Base-by-base conservation (phyloP, 2,888 invertebrate genomes). In the Coremacera marginata region DNA sequence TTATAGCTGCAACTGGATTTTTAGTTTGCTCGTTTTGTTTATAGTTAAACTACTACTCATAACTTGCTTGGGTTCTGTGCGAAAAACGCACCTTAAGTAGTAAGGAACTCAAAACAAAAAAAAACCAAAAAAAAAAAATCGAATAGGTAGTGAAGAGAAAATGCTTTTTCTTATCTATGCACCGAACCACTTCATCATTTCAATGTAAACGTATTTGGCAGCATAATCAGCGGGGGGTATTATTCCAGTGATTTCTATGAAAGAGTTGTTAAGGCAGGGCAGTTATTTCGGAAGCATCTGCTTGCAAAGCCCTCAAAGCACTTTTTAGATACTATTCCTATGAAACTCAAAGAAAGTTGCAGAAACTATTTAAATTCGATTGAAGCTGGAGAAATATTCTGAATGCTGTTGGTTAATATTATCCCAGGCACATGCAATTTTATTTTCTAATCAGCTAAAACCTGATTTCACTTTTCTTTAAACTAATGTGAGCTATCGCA, bases 101-200 rank as follows among this genome's bases (percentile, higher is more conserved):
- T 22, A 22, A 25, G 3, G 5, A 57, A 9, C n/a, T 5, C 22
- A 31, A 31, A 31, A 31, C 22, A 52, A 52, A 5, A 52, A 7
- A 52, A 52, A 16, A 19, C n/a, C 7, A 52, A 19, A 16, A 52
- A 52, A 52, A 14, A n/a, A 7, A 52, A 52, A 16, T 5, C n/a
- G 1, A 52, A 19, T 31, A 14, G 16, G 44, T 31, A 65, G 5
- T 19, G 31, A 9, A 63, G 16, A 63, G n/a, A 19, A 27, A 27
- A 27, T 4, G 25, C 34, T 65, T 65, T 70, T 27, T 57, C 25
- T 71, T 71, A 71, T 71, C 71, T 57, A 0, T 44, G 60, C 5
- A 22, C n/a, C 25, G 72, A 62, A 72, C 60, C 72, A 72, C 72
- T 72, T 72, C 72, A 72, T 72, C 72, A 72, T 72, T 62, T 37